Evolutionary conservation across 2,113 vertebrate species (phyloP).

Genomic region (Sinocyclocheilus grahami): DNA sequence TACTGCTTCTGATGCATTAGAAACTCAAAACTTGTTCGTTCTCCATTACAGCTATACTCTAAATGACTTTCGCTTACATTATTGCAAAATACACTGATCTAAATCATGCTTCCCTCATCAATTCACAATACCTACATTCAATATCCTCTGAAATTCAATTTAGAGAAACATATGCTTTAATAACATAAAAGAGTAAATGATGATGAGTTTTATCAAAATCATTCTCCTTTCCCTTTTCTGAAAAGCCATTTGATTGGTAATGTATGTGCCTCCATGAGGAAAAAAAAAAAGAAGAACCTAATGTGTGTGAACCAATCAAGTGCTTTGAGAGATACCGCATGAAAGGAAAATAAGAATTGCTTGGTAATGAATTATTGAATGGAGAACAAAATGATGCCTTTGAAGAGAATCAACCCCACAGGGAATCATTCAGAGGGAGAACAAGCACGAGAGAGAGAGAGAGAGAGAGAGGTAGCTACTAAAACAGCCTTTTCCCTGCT

Average conservation of each 20-base stretch:
- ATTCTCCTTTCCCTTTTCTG: constrained; percentile 37
- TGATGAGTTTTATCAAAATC: constrained; percentile 35
- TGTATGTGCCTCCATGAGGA: constrained; percentile 26
- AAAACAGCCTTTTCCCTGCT: constrained; percentile 13
- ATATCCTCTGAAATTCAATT: constrained; percentile 35
- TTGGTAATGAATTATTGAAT: constrained; percentile 48
- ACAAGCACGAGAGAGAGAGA: background rate
- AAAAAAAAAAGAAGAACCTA: constrained; percentile 27
- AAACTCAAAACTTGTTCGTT: background rate
- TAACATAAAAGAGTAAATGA: constrained; percentile 12
- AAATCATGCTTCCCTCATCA: constrained; percentile 10
- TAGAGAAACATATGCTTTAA: constrained; percentile 36
- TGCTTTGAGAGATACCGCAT: constrained; percentile 37
- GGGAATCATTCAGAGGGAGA: constrained; percentile 41
- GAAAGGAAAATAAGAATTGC: constrained; percentile 41
- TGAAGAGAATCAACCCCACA: constrained; percentile 41
- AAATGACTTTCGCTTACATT: background rate
- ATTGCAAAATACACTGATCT: constrained; percentile 10
- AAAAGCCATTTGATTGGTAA: constrained; percentile 41
- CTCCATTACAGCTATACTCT: background rate
- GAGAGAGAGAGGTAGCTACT: constrained; percentile 18
- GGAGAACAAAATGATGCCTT: constrained; percentile 41
- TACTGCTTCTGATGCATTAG: background rate
- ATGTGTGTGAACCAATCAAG: constrained; percentile 49
- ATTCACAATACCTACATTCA: background rate